Conservation (phyloP, 2,888 invertebrate genomes). For the Polydrusus pterygomalis region DNA sequence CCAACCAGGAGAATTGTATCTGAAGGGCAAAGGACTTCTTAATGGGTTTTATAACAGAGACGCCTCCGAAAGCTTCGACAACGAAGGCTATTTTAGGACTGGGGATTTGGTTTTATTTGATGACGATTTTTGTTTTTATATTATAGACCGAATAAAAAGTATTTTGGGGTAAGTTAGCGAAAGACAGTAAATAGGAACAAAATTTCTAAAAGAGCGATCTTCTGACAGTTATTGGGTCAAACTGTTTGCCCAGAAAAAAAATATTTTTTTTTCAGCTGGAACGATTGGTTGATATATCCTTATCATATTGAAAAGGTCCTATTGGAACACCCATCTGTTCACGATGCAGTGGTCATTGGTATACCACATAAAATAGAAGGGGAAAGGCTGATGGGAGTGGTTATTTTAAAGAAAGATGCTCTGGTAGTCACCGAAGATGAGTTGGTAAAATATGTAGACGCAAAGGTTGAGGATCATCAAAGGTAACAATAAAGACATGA, state of each 20-base stretch:
- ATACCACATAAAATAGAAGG: constrained; percentile 42
- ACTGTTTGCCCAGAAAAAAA: background rate
- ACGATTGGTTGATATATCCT: constrained; percentile 34
- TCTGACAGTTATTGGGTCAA: too few relatives aligned
- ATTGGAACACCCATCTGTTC: constrained; percentile 44
- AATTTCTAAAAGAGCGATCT: too few relatives aligned
- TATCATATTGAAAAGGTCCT: constrained; percentile 41
- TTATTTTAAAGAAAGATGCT: constrained; percentile 29
- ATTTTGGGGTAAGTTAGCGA: constrained; percentile 30
- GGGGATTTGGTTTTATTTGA: constrained; percentile 47
- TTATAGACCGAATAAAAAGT: constrained; percentile 40
- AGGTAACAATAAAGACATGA: constrained; percentile 13
- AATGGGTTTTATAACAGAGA: constrained; percentile 40
- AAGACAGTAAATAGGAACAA: too few relatives aligned
- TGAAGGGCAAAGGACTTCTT: constrained; percentile 32
- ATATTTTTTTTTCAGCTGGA: constrained; percentile 38
- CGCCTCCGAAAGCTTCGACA: constrained; percentile 30
- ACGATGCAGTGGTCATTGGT: constrained; percentile 41
- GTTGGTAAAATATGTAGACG: constrained; percentile 36
- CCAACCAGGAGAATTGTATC: constrained; percentile 35
- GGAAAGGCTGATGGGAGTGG: constrained; percentile 40
- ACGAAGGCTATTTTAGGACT: constrained; percentile 42
- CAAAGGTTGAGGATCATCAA: constrained; percentile 36
- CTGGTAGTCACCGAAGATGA: constrained; percentile 38
- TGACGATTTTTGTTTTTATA: constrained; percentile 43